Evolutionary conservation across 1,140 invertebrate species (phyloP).

Genomic region (Cotesia typhae): DNA sequence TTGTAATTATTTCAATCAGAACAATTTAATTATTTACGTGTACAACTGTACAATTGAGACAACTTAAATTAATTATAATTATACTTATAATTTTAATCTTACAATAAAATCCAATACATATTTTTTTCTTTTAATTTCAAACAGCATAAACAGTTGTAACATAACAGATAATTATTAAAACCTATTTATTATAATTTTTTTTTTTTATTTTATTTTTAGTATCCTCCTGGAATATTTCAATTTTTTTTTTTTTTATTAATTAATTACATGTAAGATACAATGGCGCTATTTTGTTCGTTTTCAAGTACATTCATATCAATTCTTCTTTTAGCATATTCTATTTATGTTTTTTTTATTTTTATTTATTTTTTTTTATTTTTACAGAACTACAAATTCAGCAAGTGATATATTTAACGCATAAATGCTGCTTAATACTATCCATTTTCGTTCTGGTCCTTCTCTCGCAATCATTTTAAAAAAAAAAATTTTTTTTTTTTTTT

Average conservation of each 20-base stretch:
- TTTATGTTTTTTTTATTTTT: not conserved
- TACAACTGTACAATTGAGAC: conserved; percentile 18
- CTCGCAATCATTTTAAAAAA: not conserved
- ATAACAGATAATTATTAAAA: no score
- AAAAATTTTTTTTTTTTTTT: not conserved
- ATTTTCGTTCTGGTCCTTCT: not conserved
- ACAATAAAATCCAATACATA: conserved; percentile 1
- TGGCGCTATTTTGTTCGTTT: no score
- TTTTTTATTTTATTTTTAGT: not conserved
- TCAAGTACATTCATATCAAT: no score
- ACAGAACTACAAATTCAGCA: conserved; percentile 15
- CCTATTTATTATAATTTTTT: not conserved
- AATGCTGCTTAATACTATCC: conserved; percentile 10
- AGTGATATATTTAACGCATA: conserved; percentile 13
- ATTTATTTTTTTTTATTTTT: not conserved
- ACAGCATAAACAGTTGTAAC: conserved; percentile 2
- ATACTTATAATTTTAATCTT: not conserved
- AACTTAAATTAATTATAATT: conserved; percentile 5
- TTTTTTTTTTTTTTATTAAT: no score
- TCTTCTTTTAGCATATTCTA: not conserved
- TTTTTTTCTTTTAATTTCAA: not conserved
- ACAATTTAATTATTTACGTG: conserved; percentile 9
- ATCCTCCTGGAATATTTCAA: not conserved
- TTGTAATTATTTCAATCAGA: not conserved
- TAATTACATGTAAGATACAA: no score